Evolutionary conservation across 2,797 vertebrate genomes (phyloP), one percentile per base, ranked within the genome.

Genomic region (Cichlasoma orientale): DNA sequence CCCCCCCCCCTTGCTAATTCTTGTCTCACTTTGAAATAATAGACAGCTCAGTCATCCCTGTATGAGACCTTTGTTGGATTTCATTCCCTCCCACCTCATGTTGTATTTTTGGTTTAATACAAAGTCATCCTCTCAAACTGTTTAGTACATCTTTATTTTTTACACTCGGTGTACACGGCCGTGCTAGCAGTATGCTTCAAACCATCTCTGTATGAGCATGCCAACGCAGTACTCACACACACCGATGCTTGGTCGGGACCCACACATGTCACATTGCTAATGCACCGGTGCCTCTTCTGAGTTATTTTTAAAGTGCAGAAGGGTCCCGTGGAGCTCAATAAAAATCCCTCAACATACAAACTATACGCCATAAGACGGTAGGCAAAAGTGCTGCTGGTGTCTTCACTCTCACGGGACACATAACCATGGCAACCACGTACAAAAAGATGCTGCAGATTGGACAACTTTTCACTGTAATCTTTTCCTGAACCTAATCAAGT

Each of bases 21-120:
- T 55, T 33, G 13, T 74, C 74, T 83, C 72, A 25, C 63, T 76
- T 69, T 18, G 54, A 56, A 77, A 71, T 69, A 75, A 33, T 1
- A 50, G 53, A 73, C 44, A 50, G 61, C 73, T 74, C 8, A 9
- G 18, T 52, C 69, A 29, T 41, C 59, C 23, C 74, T 21, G 29
- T 11, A 10, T 21, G 36, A 21, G 7, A 73, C 69, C 63, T 58
- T 14, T 55, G 52, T 72, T 56, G 53, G 36, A 27, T 27, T 56
- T 72, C 54, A 44, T 72, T 41, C 54, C 27, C 11, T 57, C 56
- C 16, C 18, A 41, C 38, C 13, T 25, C 41, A 58, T 6, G 29
- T 47, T 27, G 47, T 58, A 58, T 73, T 58, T 50, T 66, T 16
- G 1, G 16, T 19, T 66, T 47, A 66, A 44, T 47, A 66, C 38